Base-by-base conservation (phyloP, 2,797 vertebrate genomes). In the Threskiornis aethiopicus region DNA sequence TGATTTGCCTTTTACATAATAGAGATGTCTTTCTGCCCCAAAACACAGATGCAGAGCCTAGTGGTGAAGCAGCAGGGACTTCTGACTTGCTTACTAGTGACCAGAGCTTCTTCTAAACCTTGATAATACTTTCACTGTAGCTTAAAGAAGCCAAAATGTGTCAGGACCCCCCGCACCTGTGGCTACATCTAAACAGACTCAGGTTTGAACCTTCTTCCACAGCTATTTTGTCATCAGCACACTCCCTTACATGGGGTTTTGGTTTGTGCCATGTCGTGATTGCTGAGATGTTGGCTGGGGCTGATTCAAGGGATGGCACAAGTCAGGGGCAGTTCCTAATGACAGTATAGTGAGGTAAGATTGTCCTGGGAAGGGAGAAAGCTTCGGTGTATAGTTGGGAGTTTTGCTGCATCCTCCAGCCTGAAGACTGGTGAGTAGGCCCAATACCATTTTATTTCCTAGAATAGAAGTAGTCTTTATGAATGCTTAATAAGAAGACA, bases 231-330 rank as follows among this genome's bases (percentile, higher is more conserved):
- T 82, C 31, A 49, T 35, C 31, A 64, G 11, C 8, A 26, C 22
- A 24, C 2, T 37, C 12, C 24, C 13, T 55, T 39, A 39, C 9
- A 9, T 3, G 4, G 25, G 15, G 5, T 42, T 83, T 86, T 51
- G n/a, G 31, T 24, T 79, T 79, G 20, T 46, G 17, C 25, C 26
- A 16, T 21, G 31, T 47, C 1, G 0, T 46, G 31, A 18, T 67
- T 8, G 12, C 14, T 0, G 0, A 75, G 46, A 24, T 2, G 0
- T 29, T 65, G 26, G 4, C 55, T 58, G 39, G 8, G 31, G 24
- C 22, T 69, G 29, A 29, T 59, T 22, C 25, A 70, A 61, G 47
- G 29, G 16, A 41, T 37, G 28, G 6, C 19, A 49, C 13, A 88
- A 65, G 31, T 49, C 29, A 35, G 14, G 13, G 13, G 10, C 3